Conservation (phyloP, 2,113 vertebrate species). For the Todiramphus chloris region DNA sequence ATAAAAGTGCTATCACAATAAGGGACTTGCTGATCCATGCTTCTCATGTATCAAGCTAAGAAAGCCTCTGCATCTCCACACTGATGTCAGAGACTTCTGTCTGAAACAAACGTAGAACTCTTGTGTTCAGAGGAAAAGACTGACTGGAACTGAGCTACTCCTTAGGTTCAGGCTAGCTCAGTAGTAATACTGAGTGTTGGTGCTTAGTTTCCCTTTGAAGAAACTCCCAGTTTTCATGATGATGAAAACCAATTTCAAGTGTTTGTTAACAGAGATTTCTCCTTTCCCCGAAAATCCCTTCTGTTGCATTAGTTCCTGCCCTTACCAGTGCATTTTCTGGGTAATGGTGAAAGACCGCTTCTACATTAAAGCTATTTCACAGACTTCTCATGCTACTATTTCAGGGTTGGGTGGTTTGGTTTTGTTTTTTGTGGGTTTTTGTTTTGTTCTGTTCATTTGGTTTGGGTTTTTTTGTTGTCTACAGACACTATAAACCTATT, state of each 20-base stretch:
- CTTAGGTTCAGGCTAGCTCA: background rate
- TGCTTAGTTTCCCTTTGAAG: background rate
- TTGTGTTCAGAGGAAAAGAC: background rate
- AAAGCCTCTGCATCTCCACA: background rate
- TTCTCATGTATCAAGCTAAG: background rate
- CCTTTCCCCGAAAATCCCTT: background rate
- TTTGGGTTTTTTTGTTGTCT: background rate
- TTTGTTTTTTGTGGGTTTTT: background rate
- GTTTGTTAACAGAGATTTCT: background rate
- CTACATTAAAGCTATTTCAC: background rate
- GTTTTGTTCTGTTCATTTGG: background rate
- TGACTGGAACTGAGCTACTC: background rate
- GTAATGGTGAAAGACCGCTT: background rate
- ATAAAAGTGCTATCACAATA: background rate
- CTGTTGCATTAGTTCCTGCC: background rate
- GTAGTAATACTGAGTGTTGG: background rate
- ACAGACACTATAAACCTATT: background rate
- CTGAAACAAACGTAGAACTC: background rate
- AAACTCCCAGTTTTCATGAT: background rate
- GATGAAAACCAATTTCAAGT: background rate
- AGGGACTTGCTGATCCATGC: background rate
- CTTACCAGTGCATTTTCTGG: background rate
- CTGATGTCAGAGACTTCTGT: background rate
- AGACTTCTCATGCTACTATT: background rate
- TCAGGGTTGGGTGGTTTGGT: background rate